phyloP scores from a whole-genome alignment of 2,888 invertebrate species.

The Aphelenchoides bicaudatus region DNA sequence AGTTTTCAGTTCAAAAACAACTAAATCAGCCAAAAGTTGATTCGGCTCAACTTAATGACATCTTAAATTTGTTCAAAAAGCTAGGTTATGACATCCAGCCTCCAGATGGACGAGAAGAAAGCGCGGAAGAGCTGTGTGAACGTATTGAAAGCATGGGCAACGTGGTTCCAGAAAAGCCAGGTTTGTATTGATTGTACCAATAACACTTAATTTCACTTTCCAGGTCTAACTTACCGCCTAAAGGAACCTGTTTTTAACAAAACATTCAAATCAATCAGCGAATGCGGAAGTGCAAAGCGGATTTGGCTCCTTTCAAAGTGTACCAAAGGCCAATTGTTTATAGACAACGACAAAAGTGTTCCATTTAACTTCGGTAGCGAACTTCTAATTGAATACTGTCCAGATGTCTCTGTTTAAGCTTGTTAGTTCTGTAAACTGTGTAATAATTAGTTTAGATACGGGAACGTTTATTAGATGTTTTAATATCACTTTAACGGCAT shows the following conservation, averaged over 20 bases:
- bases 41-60: background rate
- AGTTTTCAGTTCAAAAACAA: background rate
- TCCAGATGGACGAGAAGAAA: background rate
- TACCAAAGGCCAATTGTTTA: background rate
- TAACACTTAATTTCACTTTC: background rate
- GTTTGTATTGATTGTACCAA: background rate
- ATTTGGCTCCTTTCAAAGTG: slow-evolving; percentile 5
- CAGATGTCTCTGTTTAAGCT: too few species aligned
- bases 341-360: background rate
- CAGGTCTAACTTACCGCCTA: slow-evolving; percentile 1
- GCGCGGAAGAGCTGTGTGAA: background rate
- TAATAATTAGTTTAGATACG: too few species aligned
- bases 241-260: slow-evolving; percentile 9
- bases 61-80: background rate
- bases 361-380: slow-evolving; percentile 3
- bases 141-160: background rate
- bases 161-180: background rate
- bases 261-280: background rate
- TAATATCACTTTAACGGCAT: too few species aligned
- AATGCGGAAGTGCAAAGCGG: background rate
- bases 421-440: too few species aligned
- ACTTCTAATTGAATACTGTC: background rate
- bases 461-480: too few species aligned
- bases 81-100: background rate
- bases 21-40: background rate